Conservation (phyloP, 2,797 vertebrate genomes). For the Sarcophilus harrisii region DNA sequence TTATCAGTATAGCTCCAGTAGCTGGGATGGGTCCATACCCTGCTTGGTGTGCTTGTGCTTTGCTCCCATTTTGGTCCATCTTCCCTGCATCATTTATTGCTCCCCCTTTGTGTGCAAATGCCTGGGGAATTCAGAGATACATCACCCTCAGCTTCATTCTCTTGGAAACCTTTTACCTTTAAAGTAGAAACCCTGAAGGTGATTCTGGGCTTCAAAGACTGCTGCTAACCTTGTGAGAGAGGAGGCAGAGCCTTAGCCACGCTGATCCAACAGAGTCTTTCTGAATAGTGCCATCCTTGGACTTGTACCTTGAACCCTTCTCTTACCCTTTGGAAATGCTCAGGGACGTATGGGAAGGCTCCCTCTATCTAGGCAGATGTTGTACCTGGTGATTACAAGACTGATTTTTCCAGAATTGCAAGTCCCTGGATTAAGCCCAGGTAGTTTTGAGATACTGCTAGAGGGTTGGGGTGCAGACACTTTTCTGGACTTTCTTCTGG, state of each 20-base stretch:
- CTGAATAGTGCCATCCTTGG: background rate
- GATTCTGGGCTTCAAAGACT: slow-evolving; percentile 8
- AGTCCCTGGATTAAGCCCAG: background rate
- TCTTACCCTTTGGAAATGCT: background rate
- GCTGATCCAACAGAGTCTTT: slow-evolving; percentile 8
- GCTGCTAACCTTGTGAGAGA: slow-evolving; percentile 30
- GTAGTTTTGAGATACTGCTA: background rate
- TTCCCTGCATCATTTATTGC: background rate
- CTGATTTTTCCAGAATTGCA: slow-evolving; percentile 4
- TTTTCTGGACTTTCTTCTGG: slow-evolving; percentile 18
- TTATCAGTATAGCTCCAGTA: background rate
- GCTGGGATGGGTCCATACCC: background rate
- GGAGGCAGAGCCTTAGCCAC: background rate
- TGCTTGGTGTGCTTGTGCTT: background rate
- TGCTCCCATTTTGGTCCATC: background rate
- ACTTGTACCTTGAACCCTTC: background rate
- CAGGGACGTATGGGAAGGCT: background rate
- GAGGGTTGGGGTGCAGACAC: background rate
- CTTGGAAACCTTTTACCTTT: background rate
- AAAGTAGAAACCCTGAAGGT: background rate
- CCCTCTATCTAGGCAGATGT: background rate
- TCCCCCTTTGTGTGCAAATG: background rate
- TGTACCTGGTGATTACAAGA: background rate
- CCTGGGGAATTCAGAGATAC: background rate
- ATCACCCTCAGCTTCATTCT: background rate